Conservation (phyloP, 2,113 vertebrate species). For the Thalassarche chlororhynchos region DNA sequence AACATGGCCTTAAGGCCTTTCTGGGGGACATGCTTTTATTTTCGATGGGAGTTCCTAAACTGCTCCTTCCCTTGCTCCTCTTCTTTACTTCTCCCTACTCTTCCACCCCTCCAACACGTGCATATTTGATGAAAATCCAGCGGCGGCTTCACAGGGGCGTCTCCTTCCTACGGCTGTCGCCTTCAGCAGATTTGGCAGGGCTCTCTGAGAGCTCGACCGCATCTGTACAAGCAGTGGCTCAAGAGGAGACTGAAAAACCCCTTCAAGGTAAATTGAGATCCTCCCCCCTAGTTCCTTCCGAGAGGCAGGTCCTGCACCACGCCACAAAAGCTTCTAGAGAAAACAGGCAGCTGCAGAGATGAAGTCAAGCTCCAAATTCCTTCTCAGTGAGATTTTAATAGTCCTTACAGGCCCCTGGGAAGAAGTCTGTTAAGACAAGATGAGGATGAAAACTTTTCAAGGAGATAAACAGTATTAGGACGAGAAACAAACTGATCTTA, state of each 20-base stretch:
- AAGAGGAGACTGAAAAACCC: not conserved
- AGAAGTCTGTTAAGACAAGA: not conserved
- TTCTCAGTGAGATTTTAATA: not conserved
- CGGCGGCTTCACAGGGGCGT: not conserved
- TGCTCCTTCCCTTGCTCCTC: not conserved
- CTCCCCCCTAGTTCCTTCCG: not conserved
- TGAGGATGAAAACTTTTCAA: not conserved
- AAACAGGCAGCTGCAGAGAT: not conserved
- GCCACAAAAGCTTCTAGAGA: not conserved
- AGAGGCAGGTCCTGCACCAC: not conserved
- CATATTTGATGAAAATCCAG: not conserved
- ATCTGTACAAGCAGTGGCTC: not conserved
- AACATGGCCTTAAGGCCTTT: not conserved
- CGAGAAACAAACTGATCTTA: not conserved
- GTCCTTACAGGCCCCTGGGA: not conserved
- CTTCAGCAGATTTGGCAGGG: not conserved
- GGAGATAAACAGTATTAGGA: not conserved
- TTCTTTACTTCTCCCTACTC: not conserved
- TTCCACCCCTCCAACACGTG: not conserved
- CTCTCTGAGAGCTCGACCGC: not conserved
- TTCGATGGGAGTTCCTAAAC: not conserved
- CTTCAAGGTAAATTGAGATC: not conserved
- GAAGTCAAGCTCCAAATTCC: not conserved
- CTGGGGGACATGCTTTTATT: not conserved
- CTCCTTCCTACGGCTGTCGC: not conserved